A percentile compares a stretch with the other conserved stretches of the same genome.
These are phyloP conservation scores for Dusona sp. DNA, from an alignment of 2,888 invertebrate species.

Conservation along the genomic window DNA sequence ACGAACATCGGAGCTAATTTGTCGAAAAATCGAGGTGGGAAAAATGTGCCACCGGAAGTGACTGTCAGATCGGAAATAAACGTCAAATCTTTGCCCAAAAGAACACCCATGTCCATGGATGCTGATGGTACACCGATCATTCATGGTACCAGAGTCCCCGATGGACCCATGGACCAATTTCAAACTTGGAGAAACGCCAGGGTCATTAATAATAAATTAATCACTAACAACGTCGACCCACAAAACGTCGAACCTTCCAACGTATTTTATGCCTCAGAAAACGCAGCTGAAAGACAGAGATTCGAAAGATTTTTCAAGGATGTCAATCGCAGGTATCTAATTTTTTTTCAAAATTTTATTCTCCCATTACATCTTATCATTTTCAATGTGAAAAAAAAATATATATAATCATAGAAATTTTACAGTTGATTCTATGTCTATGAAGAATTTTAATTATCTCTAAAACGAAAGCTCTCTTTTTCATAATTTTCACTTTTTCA, in stretches of 20 bases:
- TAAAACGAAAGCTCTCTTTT: no score
- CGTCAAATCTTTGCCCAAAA: conserved; percentile 86
- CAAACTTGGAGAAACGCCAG: conserved; percentile 95
- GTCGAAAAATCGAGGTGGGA: conserved; percentile 84
- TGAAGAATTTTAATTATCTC: no score
- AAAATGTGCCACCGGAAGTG: conserved; percentile 89
- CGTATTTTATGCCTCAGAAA: conserved; percentile 60
- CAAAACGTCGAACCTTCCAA: conserved; percentile 87
- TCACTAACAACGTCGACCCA: conserved; percentile 89
- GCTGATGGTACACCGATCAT: conserved; percentile 92
- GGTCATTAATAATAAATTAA: conserved; percentile 93
- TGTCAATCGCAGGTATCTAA: conserved; percentile 79
- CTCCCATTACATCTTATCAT: neutral
- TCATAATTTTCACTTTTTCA: no score
- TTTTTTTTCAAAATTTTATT: neutral
- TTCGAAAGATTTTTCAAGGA: conserved; percentile 81
- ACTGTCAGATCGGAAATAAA: conserved; percentile 88
- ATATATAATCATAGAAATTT: no score
- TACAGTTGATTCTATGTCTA: no score
- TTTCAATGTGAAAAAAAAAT: no score
- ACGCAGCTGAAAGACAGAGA: conserved; percentile 72
- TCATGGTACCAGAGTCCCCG: conserved; percentile 93
- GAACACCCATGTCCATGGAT: conserved; percentile 88
- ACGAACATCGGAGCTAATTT: conserved; percentile 82
- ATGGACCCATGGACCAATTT: conserved; percentile 91